A percentile compares a stretch with the other conserved stretches of the same genome.
These are phyloP conservation scores for Bombus waltoni DNA, from an alignment of 1,140 invertebrate genomes.

Conservation along the genomic window DNA sequence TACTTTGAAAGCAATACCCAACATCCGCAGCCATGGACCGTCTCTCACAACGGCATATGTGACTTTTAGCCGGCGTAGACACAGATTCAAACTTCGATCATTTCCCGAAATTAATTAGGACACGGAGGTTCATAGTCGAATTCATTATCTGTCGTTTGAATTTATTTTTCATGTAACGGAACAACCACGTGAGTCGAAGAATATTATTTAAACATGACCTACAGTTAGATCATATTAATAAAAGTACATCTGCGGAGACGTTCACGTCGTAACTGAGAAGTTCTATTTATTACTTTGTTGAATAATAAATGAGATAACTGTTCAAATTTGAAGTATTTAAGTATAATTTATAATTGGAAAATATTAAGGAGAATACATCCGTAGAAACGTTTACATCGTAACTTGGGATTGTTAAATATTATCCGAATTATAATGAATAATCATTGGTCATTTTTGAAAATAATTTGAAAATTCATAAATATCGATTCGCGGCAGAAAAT, in stretches of 20 bases:
- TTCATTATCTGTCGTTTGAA: background rate
- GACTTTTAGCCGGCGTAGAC: slow-evolving; percentile 58
- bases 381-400: no score
- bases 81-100: slow-evolving; percentile 36
- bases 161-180: background rate
- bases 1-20: slow-evolving; percentile 73
- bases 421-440: background rate
- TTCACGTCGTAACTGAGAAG: background rate
- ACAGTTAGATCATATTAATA: background rate
- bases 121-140: background rate
- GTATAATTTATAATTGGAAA: background rate
- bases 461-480: background rate
- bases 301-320: background rate
- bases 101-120: background rate
- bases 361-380: background rate
- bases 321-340: background rate
- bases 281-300: background rate
- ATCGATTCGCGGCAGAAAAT: background rate
- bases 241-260: background rate
- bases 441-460: background rate
- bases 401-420: background rate
- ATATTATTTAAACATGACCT: background rate
- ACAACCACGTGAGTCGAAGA: rapidly evolving
- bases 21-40: slow-evolving; percentile 55
- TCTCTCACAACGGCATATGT: slow-evolving; percentile 68